Conservation (phyloP, 2,797 vertebrate species). For the Galagoides demidoff region DNA sequence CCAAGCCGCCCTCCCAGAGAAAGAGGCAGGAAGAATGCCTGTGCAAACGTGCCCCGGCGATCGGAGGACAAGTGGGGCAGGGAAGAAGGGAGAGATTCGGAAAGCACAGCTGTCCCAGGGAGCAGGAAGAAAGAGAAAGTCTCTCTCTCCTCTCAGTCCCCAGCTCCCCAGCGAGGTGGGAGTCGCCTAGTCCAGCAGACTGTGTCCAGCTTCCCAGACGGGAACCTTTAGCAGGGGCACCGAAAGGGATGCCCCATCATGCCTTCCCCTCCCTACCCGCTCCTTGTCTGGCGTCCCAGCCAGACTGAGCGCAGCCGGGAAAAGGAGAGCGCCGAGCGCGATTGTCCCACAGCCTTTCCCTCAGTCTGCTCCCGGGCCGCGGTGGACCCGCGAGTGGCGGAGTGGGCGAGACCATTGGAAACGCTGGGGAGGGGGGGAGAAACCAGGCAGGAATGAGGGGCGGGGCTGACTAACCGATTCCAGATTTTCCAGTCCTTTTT, state of each 20-base stretch:
- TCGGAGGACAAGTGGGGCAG: not conserved
- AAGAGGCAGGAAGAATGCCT: not conserved
- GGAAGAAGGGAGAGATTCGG: not conserved
- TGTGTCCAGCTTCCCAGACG: not conserved
- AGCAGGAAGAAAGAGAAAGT: constrained; percentile 66
- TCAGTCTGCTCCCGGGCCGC: not conserved
- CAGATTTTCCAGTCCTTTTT: constrained; percentile 53
- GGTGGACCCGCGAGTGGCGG: constrained; percentile 67
- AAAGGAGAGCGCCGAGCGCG: accelerated
- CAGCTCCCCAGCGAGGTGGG: not conserved
- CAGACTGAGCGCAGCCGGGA: not conserved
- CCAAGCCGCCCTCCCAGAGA: not conserved
- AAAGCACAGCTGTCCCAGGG: not conserved
- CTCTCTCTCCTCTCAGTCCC: constrained; percentile 62
- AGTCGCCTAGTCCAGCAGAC: not conserved
- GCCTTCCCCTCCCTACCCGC: not conserved
- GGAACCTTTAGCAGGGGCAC: not conserved
- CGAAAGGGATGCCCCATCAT: not conserved
- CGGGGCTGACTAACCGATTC: constrained; percentile 61
- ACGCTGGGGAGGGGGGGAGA: constrained; percentile 46
- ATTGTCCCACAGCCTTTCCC: constrained; percentile 33
- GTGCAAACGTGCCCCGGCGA: not conserved
- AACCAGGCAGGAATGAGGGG: constrained; percentile 19
- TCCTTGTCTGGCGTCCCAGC: not conserved
- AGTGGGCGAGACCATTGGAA: constrained; percentile 79